phyloP scores from a whole-genome alignment of 2,113 vertebrate species.

The Emberiza fucata region DNA sequence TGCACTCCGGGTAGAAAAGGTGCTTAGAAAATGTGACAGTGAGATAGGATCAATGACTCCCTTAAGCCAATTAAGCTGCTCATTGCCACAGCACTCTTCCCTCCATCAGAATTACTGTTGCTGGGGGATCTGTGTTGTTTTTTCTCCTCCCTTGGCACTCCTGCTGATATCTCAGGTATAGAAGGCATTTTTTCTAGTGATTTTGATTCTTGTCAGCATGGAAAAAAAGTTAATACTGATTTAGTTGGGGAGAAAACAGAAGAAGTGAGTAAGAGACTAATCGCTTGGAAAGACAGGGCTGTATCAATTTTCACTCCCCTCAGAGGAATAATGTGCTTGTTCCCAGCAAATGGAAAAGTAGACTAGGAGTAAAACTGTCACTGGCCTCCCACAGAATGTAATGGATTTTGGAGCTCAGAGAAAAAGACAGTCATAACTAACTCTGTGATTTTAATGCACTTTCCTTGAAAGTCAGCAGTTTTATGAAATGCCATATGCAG shows the following conservation, averaged over 20 bases:
- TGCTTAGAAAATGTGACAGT: background rate
- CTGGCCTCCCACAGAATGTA: conserved; percentile 7
- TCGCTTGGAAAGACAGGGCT: background rate
- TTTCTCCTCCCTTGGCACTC: background rate
- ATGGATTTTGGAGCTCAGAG: background rate
- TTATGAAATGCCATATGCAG: background rate
- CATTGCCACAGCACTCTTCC: background rate
- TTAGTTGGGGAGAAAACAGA: background rate
- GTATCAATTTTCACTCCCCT: background rate
- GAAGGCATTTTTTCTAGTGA: background rate
- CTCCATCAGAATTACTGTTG: background rate
- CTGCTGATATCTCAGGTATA: background rate
- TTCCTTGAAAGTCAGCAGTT: conserved; percentile 34
- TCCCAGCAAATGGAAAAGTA: conserved; percentile 24
- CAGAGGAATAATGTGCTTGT: background rate
- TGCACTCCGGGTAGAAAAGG: background rate
- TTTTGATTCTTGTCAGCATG: background rate
- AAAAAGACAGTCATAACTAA: background rate
- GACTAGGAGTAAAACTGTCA: background rate
- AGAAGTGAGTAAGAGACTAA: background rate
- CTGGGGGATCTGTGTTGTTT: background rate
- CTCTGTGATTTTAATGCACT: background rate
- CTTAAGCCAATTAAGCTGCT: background rate
- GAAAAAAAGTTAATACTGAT: background rate
- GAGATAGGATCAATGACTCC: background rate